Base-by-base conservation (phyloP, 1,140 invertebrate genomes). In the Ceratina calcarata region DNA sequence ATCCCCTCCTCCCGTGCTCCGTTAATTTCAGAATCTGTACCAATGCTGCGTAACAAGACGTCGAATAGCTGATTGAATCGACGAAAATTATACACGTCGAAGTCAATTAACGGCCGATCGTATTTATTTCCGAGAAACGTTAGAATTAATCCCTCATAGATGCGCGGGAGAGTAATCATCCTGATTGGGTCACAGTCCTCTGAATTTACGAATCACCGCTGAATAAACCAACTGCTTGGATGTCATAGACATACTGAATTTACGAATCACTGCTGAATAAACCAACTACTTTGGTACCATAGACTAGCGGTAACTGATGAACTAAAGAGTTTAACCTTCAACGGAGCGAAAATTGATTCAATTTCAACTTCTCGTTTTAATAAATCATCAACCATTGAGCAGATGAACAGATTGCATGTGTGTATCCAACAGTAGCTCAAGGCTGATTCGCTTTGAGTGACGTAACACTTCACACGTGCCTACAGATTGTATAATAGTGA, bases 301-400 rank as follows among this genome's bases (percentile, higher is more conserved):
- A 12, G 10, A 53, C 32, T 8, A 3, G 15, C 4, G n/a, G 60
- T 18, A 64, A 51, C 7, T 2, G 2, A 1, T 1, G 6, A 2
- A 1, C 22, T 22, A 12, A 49, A 58, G 24, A 37, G 3, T 62
- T 62, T 13, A 22, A 70, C 67, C 58, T 55, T 55, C 16, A 6
- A 0, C 16, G 20, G 0, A 12, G 6, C 66, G 4, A 64, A n/a
- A 16, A 78, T 76, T 76, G 64, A 20, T 55, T 13, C 49, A 71
- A 78, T 62, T 64, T 37, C 32, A 37, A 6, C 45, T 71, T 71
- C 49, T 15, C 12, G 16, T 55, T 64, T 45, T n/a, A 78, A 49
- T 64, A 64, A 24, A 55, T 37, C 12, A 16, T 18, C n/a, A 45
- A 20, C 7, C 60, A 22, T 58, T 49, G 62, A 58, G n/a, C 16